Base-by-base conservation (phyloP, 2,113 vertebrate genomes). In the Heterocephalus glaber region DNA sequence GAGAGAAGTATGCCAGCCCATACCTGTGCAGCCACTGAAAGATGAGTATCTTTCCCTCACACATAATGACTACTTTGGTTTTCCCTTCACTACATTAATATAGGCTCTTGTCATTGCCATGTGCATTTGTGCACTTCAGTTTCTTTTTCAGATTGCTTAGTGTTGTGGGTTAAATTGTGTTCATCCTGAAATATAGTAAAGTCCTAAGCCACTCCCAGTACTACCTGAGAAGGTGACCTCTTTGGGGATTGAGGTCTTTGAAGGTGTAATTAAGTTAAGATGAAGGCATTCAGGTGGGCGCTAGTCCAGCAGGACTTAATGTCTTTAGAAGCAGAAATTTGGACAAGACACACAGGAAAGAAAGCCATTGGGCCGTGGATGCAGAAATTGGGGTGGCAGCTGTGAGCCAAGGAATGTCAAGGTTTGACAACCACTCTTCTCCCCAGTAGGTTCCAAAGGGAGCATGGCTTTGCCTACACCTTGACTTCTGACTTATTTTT, bases 351-450 rank as follows among this genome's bases (percentile, higher is more conserved):
- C 66, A 5, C 16, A 10, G 1, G 19, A 12, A 56, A 44, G 14
- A 86, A 11, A 1, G 2, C 52, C 6, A 0, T 2, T 52, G 16
- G 65, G 3, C 3, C 16, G 13, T 0, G 0, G 17, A 66, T 5
- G 30, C 54, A 13, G 65, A 89, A 76, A 47, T n/a, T 28, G 49
- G 47, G 58, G 41, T 7, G 8, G 30, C 4, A 3, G 20, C 58
- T 28, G 10, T 35, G 3, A 72, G 65, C 58, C 47, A 6, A n/a
- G 83, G 17, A 38, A 22, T 1, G 16, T 58, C 54, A 38, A 17
- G 44, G 58, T 24, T 3, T 28, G 58, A 35, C 0, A 5, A 8
- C 47, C 3, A 7, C 72, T 49, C 2, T 12, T 35, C 90, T 89
- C 44, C 19, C 28, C 26, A 10, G 0, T 2, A 3, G 63, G 70